Conservation (phyloP, 2,888 invertebrate genomes). For the Argyresthia goedartella region DNA sequence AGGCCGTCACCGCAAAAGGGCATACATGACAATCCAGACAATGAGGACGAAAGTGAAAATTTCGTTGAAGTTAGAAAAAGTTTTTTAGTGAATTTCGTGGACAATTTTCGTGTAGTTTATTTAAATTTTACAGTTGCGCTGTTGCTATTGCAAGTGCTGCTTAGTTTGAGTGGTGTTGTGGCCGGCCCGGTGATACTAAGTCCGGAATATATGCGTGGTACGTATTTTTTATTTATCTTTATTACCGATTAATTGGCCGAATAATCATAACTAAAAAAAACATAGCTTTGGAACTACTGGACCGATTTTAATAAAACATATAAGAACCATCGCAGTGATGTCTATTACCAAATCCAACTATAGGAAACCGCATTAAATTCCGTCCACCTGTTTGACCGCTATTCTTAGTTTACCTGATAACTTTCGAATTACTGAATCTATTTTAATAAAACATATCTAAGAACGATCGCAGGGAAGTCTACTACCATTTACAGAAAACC, state of each 20-base stretch:
- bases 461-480: no score
- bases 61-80: conserved; percentile 22
- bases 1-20: background rate
- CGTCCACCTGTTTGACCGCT: no score
- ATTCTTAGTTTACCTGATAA: no score
- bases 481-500: no score
- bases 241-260: background rate
- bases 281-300: no score
- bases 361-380: no score
- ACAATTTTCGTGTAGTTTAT: conserved; percentile 35
- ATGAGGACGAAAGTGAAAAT: conserved; percentile 20
- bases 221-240: conserved; percentile 7
- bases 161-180: conserved; percentile 34
- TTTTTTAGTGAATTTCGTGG: conserved; percentile 23
- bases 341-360: no score
- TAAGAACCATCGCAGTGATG: no score
- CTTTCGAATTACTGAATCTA: no score
- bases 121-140: conserved; percentile 42
- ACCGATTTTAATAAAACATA: no score
- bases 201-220: conserved; percentile 60
- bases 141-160: conserved; percentile 39
- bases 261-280: no score
- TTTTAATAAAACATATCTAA: no score
- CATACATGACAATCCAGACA: conserved; percentile 14
- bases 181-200: conserved; percentile 54